Conservation (phyloP, 2,888 invertebrate species). For the Eudasyphora cyanicolor region DNA sequence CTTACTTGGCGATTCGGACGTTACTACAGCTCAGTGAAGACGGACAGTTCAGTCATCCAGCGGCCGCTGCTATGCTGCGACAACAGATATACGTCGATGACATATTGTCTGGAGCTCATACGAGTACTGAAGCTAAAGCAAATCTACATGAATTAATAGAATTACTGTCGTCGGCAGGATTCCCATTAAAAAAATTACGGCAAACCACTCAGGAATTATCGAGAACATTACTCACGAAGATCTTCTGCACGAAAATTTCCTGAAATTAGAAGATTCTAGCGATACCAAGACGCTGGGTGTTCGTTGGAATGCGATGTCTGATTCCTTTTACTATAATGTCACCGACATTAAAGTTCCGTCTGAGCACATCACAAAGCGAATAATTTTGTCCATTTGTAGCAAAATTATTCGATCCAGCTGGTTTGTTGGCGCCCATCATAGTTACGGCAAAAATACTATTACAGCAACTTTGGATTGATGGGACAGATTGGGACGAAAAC, state of each 20-base stretch:
- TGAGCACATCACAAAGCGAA: background rate
- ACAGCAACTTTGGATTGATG: background rate
- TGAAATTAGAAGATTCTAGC: background rate
- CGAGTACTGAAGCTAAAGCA: background rate
- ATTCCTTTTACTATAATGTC: background rate
- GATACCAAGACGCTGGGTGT: background rate
- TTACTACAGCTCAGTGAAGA: no score
- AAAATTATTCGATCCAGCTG: background rate
- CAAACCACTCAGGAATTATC: background rate
- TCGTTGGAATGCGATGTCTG: background rate
- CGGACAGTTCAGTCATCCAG: no score
- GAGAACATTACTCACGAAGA: background rate
- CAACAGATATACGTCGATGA: no score
- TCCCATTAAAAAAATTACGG: constrained; percentile 14
- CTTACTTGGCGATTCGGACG: no score
- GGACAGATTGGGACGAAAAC: background rate
- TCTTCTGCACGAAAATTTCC: background rate
- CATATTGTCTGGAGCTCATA: background rate
- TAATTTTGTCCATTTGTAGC: background rate
- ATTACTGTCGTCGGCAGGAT: background rate
- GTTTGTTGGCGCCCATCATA: background rate
- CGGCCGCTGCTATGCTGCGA: no score
- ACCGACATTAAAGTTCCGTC: background rate
- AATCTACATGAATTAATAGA: background rate
- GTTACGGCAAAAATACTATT: background rate